A percentile compares a stretch with the other conserved stretches of the same genome.
These are phyloP conservation scores for Perizoma flavofasciatum DNA, from an alignment of 2,888 invertebrate species.

Conservation along the genomic window DNA sequence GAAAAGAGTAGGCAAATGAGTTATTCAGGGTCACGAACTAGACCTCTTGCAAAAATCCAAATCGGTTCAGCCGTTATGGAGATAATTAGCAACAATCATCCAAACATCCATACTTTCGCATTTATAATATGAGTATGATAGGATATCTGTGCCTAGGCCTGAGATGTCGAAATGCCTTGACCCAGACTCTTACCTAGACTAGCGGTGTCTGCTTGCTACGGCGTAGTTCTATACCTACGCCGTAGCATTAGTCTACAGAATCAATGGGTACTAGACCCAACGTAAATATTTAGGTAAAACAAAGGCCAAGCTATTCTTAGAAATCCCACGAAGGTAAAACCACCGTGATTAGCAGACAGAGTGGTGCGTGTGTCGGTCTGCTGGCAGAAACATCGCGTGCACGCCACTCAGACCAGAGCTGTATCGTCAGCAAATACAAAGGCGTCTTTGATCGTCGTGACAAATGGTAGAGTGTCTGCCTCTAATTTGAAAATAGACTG, in stretches of 20 bases:
- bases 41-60: too few species aligned
- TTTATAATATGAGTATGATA: too few species aligned
- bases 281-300: not conserved
- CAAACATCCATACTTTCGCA: too few species aligned
- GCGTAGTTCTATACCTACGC: not conserved
- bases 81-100: too few species aligned
- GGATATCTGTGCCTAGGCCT: too few species aligned
- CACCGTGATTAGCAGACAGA: conserved; percentile 38
- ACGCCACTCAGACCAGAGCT: conserved; percentile 23
- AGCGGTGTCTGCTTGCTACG: not conserved
- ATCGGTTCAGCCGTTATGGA: too few species aligned
- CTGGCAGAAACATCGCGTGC: conserved; percentile 51
- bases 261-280: not conserved
- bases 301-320: conserved; percentile 12
- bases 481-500: too few species aligned
- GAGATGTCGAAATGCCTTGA: too few species aligned
- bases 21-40: too few species aligned
- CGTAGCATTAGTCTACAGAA: not conserved
- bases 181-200: too few species aligned
- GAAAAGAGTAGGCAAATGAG: too few species aligned
- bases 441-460: not conserved
- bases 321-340: conserved; percentile 34
- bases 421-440: conserved; percentile 16
- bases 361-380: conserved; percentile 64
- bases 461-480: too few species aligned